phyloP scores from a whole-genome alignment of 2,888 invertebrate species.

The Icerya purchasi region DNA sequence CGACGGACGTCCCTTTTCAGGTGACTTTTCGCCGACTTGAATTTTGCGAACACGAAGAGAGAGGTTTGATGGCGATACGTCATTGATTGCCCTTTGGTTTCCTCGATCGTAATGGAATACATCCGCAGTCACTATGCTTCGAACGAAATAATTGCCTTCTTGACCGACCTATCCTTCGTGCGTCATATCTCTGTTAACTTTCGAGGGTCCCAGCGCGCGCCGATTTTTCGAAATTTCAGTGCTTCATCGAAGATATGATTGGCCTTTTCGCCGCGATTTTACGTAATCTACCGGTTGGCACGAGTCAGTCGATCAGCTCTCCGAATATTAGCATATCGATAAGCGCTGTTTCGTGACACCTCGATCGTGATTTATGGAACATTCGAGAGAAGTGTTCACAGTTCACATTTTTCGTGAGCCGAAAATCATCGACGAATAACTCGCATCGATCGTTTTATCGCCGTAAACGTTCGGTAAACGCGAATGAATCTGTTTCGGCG shows the following conservation, averaged over 20 bases:
- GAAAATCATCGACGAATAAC: neutral
- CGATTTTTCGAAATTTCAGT: neutral
- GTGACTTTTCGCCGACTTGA: neutral
- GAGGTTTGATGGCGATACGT: neutral
- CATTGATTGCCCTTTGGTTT: neutral
- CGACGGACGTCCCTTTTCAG: neutral
- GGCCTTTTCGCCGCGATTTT: neutral
- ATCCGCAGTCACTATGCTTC: neutral
- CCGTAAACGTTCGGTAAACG: neutral
- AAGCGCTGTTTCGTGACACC: neutral
- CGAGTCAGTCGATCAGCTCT: neutral
- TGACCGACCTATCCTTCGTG: neutral
- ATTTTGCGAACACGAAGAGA: neutral
- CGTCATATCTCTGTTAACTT: neutral
- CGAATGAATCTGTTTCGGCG: neutral
- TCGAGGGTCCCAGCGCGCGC: neutral
- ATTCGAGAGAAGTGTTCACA: neutral
- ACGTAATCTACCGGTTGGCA: neutral
- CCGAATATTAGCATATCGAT: neutral
- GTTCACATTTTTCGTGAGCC: neutral
- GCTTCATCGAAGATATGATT: neutral
- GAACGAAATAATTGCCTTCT: neutral
- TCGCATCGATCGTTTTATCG: neutral
- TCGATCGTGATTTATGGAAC: neutral
- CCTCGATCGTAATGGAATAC: neutral